These are phyloP conservation scores for Chromis chromis DNA, from an alignment of 2,797 vertebrate genomes.

Conservation along the genomic window DNA sequence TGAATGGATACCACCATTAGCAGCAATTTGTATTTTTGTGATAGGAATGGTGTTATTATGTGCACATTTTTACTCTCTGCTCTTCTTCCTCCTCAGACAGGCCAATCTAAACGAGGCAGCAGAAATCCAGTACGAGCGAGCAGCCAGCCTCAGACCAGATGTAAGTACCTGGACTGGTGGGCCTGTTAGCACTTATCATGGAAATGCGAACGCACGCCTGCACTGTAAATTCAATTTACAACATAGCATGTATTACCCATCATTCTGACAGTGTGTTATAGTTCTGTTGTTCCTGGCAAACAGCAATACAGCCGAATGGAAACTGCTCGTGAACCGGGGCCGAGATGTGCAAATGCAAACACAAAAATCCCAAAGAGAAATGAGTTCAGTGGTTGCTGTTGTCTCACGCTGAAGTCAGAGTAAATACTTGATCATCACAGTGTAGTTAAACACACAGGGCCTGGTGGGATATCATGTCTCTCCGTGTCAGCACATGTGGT, in stretches of 20 bases:
- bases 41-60: not conserved
- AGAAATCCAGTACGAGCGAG: conserved; percentile 91
- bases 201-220: conserved; percentile 33
- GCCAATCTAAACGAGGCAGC: conserved; percentile 96
- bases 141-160: conserved; percentile 92
- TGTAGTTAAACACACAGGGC: conserved; percentile 38
- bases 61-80: conserved; percentile 14
- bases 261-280: conserved; percentile 41
- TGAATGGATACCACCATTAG: conserved; percentile 9
- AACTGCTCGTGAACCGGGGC: conserved; percentile 25
- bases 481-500: conserved; percentile 39
- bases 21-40: not conserved
- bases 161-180: conserved; percentile 86
- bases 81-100: conserved; percentile 84
- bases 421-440: conserved; percentile 39
- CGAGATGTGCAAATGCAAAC: conserved; percentile 35
- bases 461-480: conserved; percentile 46
- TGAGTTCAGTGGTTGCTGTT: conserved; percentile 10
- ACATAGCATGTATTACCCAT: conserved; percentile 33
- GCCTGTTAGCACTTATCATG: conserved; percentile 52
- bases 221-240: conserved; percentile 60
- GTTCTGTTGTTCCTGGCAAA: conserved; percentile 57
- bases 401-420: conserved; percentile 18
- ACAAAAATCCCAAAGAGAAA: conserved; percentile 19
- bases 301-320: conserved; percentile 19